Percentiles rank a stretch among this genome's conserved stretches.
Conservation (phyloP, 2,888 invertebrate species). For the Cosmia trapezina region DNA sequence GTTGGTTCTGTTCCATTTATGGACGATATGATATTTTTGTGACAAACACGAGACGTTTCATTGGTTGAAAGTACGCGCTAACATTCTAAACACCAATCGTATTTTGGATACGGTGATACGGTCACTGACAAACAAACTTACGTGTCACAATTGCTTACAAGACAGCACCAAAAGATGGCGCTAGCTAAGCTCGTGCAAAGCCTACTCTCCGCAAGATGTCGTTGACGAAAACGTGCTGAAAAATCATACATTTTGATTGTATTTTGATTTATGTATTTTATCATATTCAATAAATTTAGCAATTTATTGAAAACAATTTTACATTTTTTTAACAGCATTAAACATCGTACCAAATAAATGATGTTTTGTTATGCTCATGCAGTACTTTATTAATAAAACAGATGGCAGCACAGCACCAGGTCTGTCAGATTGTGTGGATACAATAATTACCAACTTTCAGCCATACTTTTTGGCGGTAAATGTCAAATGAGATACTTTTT, state of each 20-base stretch:
- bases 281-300: too few relatives aligned
- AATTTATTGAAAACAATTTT: not conserved
- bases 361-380: not conserved
- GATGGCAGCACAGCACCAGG: constrained; percentile 43
- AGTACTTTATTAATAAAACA: constrained; percentile 19
- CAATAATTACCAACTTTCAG: too few relatives aligned
- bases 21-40: constrained; percentile 35
- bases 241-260: not conserved
- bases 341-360: not conserved
- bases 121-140: constrained; percentile 41
- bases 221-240: not conserved
- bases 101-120: not conserved
- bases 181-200: too few relatives aligned
- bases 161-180: constrained; percentile 44
- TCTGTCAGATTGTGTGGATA: too few relatives aligned
- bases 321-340: too few relatives aligned
- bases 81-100: constrained; percentile 46
- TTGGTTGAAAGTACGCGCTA: constrained; percentile 30
- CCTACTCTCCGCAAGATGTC: constrained; percentile 42
- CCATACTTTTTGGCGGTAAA: too few relatives aligned
- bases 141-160: constrained; percentile 53
- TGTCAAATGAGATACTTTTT: too few relatives aligned
- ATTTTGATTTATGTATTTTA: not conserved
- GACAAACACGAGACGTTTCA: constrained; percentile 15
- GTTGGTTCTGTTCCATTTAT: constrained; percentile 44